phyloP scores from a whole-genome alignment of 2,888 invertebrate genomes.

The Chydorus sphaericus region DNA sequence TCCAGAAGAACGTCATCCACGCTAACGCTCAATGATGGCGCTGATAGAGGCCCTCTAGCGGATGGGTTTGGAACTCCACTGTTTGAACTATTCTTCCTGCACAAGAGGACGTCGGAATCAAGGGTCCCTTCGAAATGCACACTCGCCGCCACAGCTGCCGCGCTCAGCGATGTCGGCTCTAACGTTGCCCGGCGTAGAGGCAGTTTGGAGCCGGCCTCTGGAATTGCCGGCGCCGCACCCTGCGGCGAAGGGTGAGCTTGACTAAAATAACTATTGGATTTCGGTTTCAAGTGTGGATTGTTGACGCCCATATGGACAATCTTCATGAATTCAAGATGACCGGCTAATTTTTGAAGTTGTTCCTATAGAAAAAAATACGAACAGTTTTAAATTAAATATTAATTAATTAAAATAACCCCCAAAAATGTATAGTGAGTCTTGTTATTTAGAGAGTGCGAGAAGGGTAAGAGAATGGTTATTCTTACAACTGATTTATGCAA shows the following conservation, averaged over 20 bases:
- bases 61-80: background rate
- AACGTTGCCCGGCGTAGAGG: background rate
- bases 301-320: conserved; percentile 88
- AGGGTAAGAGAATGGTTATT: background rate
- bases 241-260: conserved; percentile 22
- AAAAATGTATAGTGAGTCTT: background rate
- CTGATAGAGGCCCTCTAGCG: background rate
- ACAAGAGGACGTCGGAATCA: background rate
- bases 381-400: background rate
- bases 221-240: background rate
- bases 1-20: background rate
- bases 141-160: background rate
- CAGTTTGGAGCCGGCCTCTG: background rate
- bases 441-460: background rate
- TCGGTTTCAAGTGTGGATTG: conserved; percentile 72
- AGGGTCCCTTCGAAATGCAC: background rate
- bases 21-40: background rate
- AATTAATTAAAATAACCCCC: background rate
- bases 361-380: conserved; percentile 39
- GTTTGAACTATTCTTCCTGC: background rate
- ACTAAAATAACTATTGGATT: conserved; percentile 64
- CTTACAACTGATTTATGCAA: background rate
- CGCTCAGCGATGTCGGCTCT: too few relatives aligned
- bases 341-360: conserved; percentile 77
- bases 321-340: conserved; percentile 85